Conservation (phyloP, 1,140 invertebrate genomes). For the Camponotus floridanus region DNA sequence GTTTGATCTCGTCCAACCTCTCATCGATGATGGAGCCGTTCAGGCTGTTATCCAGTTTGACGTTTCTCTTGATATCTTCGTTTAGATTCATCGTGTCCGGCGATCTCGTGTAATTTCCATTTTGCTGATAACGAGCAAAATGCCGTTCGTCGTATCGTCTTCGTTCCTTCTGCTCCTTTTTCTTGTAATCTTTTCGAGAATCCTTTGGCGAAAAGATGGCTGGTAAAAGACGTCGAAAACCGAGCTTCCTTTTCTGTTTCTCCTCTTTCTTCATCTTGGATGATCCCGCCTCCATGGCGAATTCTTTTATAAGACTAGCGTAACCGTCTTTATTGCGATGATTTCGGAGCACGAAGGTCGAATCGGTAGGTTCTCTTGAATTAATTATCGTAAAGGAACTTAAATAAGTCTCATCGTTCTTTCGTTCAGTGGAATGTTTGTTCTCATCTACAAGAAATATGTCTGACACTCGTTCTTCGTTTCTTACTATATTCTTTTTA, state of each 20-base stretch:
- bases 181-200: conserved; percentile 81
- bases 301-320: conserved; percentile 80
- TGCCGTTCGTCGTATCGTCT: conserved; percentile 80
- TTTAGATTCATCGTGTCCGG: conserved; percentile 84
- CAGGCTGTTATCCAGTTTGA: conserved; percentile 81
- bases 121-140: conserved; percentile 82
- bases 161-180: conserved; percentile 80
- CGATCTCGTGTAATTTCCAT: conserved; percentile 83
- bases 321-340: conserved; percentile 76
- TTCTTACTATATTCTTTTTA: background rate
- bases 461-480: background rate
- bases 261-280: conserved; percentile 79
- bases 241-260: conserved; percentile 82
- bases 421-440: background rate
- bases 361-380: conserved; percentile 5
- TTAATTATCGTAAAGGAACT: background rate
- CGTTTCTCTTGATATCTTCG: conserved; percentile 83
- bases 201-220: conserved; percentile 83
- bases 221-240: conserved; percentile 79
- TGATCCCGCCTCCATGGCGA: conserved; percentile 79
- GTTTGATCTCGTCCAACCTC: conserved; percentile 82
- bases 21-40: conserved; percentile 81
- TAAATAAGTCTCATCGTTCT: background rate
- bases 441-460: background rate
- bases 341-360: background rate